Conservation (phyloP, 2,797 vertebrate genomes). For the Otolemur crassicaudatus region DNA sequence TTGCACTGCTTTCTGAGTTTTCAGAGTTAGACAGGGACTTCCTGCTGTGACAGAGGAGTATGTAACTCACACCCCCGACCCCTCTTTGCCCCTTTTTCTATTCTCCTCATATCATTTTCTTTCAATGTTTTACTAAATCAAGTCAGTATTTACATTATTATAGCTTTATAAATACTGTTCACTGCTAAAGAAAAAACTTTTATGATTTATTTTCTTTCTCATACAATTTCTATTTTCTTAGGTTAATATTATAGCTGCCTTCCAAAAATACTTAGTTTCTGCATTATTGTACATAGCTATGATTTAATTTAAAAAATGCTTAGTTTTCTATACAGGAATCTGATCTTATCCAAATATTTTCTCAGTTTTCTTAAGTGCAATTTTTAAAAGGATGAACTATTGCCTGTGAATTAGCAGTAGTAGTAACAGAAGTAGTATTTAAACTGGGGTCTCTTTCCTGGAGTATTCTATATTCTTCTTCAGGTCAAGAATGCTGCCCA, state of each 20-base stretch:
- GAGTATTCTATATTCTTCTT: neutral
- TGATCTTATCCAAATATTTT: neutral
- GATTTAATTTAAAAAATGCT: neutral
- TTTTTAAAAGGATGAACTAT: slow-evolving; percentile 23
- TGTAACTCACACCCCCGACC: neutral
- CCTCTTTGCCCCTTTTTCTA: neutral
- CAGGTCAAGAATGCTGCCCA: neutral
- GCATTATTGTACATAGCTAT: too few relatives aligned
- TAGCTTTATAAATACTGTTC: neutral
- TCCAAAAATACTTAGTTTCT: slow-evolving; percentile 12
- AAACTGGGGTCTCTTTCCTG: neutral
- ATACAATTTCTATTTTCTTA: slow-evolving; percentile 3
- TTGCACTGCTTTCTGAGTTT: neutral
- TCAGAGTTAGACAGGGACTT: neutral
- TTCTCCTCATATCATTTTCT: slow-evolving; percentile 5
- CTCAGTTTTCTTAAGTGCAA: neutral
- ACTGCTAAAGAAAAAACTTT: neutral
- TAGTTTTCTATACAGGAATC: neutral
- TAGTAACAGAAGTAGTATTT: neutral
- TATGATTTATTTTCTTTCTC: slow-evolving; percentile 52
- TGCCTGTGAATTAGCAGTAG: neutral
- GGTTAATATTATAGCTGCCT: slow-evolving; percentile 19
- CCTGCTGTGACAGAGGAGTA: neutral
- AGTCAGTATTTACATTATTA: neutral
- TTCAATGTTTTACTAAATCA: slow-evolving; percentile 46